Conservation (phyloP, 2,113 vertebrate species). For the Microcebus tavaratra region DNA sequence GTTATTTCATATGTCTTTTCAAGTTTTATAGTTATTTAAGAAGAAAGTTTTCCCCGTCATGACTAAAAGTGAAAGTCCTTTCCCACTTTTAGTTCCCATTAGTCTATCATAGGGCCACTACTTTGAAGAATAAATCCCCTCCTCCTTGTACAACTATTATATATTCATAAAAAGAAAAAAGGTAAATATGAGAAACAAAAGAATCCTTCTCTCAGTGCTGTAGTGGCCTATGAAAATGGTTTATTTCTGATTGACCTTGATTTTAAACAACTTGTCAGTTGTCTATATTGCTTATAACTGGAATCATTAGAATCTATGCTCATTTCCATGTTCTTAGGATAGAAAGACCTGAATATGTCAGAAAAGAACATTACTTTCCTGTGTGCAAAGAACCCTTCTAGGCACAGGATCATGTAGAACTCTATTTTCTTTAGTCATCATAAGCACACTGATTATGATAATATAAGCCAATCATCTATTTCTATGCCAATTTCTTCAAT, state of each 20-base stretch:
- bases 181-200: neutral
- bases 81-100: neutral
- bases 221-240: neutral
- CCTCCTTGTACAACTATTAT: neutral
- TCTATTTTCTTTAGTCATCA: conserved; percentile 29
- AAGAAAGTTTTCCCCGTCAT: neutral
- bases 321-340: neutral
- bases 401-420: neutral
- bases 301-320: neutral
- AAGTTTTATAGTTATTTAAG: conserved; percentile 39
- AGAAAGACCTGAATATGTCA: neutral
- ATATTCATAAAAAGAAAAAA: neutral
- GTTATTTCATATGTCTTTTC: conserved; percentile 38
- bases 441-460: conserved; percentile 41
- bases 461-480: conserved; percentile 25
- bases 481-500: conserved; percentile 36
- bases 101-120: neutral
- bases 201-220: neutral
- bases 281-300: neutral
- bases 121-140: neutral
- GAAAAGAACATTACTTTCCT: conserved; percentile 4
- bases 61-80: conserved; percentile 29
- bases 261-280: neutral
- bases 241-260: conserved; percentile 15
- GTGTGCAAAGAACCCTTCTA: conserved; percentile 31